Base-by-base conservation (phyloP, 2,797 vertebrate species). In the Labeo calbasu region DNA sequence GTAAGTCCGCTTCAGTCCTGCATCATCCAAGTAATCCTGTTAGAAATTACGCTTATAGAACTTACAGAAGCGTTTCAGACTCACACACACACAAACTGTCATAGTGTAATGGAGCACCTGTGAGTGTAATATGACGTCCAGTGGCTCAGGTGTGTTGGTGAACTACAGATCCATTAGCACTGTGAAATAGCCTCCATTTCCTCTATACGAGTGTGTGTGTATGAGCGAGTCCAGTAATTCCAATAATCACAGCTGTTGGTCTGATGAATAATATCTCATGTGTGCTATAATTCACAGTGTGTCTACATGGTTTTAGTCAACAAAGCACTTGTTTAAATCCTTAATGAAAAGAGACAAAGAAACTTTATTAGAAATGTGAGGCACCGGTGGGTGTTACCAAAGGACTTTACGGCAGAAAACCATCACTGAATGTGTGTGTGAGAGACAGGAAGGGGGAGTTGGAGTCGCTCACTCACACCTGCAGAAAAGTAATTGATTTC, bases 401-500 rank as follows among this genome's bases (percentile, higher is more conserved):
- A 61, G 17, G n/a, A 66, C n/a, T 71, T 57, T 28, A 59, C 7
- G 11, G 55, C 23, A 72, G 23, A 69, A 77, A 77, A 55, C 5
- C 81, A 66, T 46, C n/a, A 69, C 11, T 79, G 17, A 84, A 51
- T 86, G 77, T 75, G 48, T 76, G 51, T 77, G 77, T 51, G 15
- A 77, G 82, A 63, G 51, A 71, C 48, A 66, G 53, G n/a, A 23
- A 23, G 72, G 11, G 50, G 79, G 61, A 77, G 80, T 25, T 85
- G 82, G 79, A 86, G 85, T 86, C 68, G 69, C 80, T 89, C 82
- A 81, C 82, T 89, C 68, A 89, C 86, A 89, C 86, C 88, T 89
- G 86, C 88, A 87, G 86, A 73, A 87, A 80, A 87, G 86, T 87
- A 89, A 89, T 89, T 87, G 86, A 87, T 89, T 89, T 89, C 83